A percentile compares a stretch with the other conserved stretches of the same genome.
These are phyloP conservation scores for Charanyca ferruginea DNA, from an alignment of 2,888 invertebrate species.

Conservation along the genomic window DNA sequence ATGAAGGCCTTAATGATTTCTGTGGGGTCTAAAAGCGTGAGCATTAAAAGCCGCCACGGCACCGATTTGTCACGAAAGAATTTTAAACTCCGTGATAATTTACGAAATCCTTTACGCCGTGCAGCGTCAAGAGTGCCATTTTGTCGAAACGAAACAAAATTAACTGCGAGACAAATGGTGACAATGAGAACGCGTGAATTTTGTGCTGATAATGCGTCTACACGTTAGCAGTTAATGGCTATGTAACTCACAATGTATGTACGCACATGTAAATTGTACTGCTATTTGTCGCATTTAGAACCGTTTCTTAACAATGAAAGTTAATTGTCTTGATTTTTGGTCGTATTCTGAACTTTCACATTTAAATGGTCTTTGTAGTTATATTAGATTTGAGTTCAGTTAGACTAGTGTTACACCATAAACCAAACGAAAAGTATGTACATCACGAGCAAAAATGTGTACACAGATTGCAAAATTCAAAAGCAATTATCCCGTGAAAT, in stretches of 20 bases:
- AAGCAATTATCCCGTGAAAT: too few species aligned
- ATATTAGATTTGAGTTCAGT: neutral
- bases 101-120: slow-evolving; percentile 53
- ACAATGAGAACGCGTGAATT: slow-evolving; percentile 56
- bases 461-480: too few species aligned
- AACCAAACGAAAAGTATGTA: too few species aligned
- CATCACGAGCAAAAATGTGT: too few species aligned
- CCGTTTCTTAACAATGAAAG: slow-evolving; percentile 18
- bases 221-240: slow-evolving; percentile 35
- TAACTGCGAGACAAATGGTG: slow-evolving; percentile 65
- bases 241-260: slow-evolving; percentile 26
- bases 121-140: slow-evolving; percentile 35
- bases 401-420: too few species aligned
- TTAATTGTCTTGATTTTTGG: slow-evolving; percentile 8
- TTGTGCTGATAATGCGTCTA: slow-evolving; percentile 42
- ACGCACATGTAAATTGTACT: slow-evolving; percentile 29
- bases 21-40: slow-evolving; percentile 35
- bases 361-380: neutral
- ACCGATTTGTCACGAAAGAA: slow-evolving; percentile 58
- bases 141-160: slow-evolving; percentile 62
- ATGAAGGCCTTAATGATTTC: slow-evolving; percentile 36
- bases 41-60: slow-evolving; percentile 26
- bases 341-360: neutral
- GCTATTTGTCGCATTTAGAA: slow-evolving; percentile 19
- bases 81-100: slow-evolving; percentile 59